Evolutionary conservation across 2,888 invertebrate genomes (phyloP).

Genomic region (Chloroclysta siterata): DNA sequence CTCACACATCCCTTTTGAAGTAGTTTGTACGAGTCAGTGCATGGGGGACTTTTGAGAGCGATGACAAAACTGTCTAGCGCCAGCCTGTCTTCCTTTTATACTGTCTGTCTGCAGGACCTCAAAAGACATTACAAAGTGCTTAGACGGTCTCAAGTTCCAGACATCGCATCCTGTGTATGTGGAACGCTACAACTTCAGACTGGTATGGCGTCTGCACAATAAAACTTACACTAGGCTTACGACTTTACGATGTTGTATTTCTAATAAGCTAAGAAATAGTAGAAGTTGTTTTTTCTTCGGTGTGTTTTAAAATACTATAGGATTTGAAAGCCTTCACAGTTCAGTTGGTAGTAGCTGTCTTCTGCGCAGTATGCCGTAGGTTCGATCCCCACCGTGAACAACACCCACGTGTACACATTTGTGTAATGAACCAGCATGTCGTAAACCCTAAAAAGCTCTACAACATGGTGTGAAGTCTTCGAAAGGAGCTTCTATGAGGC

Average conservation of each 20-base stretch:
- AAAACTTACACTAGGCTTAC: background rate
- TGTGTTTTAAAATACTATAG: too few species aligned
- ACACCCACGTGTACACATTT: too few species aligned
- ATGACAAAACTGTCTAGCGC: slow-evolving; percentile 27
- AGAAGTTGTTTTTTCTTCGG: too few species aligned
- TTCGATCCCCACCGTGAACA: too few species aligned
- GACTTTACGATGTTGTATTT: background rate
- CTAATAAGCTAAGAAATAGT: background rate
- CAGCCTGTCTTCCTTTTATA: slow-evolving; percentile 28
- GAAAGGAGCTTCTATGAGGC: too few species aligned
- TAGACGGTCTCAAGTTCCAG: slow-evolving; percentile 34
- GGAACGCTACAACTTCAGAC: background rate
- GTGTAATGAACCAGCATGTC: too few species aligned
- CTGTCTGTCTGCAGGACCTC: slow-evolving; percentile 22
- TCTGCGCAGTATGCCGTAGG: too few species aligned
- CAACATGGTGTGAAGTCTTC: too few species aligned
- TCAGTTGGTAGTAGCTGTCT: too few species aligned
- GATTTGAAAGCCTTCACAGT: too few species aligned
- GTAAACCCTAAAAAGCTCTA: too few species aligned
- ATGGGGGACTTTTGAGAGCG: slow-evolving; percentile 14
- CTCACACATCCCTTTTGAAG: background rate
- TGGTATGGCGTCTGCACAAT: background rate
- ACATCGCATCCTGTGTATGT: slow-evolving; percentile 6
- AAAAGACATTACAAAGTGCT: slow-evolving; percentile 29
- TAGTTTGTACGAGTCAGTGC: slow-evolving; percentile 4